Conservation (phyloP, 35 echinoderm and acorn worm species). For the Ophioderma brevispina region DNA sequence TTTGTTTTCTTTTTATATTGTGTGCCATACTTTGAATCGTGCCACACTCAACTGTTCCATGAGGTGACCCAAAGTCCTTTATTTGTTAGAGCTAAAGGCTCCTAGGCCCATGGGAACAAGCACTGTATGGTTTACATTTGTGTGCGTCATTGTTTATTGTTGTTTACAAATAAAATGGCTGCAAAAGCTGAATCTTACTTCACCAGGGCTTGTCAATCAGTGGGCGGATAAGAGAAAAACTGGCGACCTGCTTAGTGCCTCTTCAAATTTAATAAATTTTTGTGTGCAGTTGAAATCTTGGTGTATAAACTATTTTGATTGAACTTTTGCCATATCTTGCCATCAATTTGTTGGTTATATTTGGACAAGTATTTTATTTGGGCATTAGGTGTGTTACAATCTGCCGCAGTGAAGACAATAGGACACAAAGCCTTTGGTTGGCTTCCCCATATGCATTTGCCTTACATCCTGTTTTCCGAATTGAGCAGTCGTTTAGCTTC, state of each 20-base stretch:
- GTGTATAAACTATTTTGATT: neutral
- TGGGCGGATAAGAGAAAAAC: neutral
- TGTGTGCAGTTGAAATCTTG: neutral
- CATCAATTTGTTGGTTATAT: neutral
- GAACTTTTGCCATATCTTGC: neutral
- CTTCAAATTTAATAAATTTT: neutral
- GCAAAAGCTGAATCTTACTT: neutral
- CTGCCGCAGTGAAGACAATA: neutral
- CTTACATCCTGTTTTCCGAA: neutral
- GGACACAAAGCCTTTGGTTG: neutral
- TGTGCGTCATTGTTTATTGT: conserved; percentile 5
- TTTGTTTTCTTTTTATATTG: neutral
- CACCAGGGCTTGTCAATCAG: neutral
- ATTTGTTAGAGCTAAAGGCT: neutral
- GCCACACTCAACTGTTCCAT: neutral
- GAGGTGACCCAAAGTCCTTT: neutral
- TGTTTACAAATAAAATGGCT: neutral
- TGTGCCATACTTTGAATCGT: neutral
- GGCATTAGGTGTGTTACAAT: neutral
- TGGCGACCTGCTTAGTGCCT: neutral
- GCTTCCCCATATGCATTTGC: neutral
- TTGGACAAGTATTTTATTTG: neutral
- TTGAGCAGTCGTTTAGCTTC: neutral
- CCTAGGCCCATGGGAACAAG: neutral
- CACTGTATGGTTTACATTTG: neutral